Conservation (phyloP, 2,113 vertebrate species). For the Halcyon malimbica region DNA sequence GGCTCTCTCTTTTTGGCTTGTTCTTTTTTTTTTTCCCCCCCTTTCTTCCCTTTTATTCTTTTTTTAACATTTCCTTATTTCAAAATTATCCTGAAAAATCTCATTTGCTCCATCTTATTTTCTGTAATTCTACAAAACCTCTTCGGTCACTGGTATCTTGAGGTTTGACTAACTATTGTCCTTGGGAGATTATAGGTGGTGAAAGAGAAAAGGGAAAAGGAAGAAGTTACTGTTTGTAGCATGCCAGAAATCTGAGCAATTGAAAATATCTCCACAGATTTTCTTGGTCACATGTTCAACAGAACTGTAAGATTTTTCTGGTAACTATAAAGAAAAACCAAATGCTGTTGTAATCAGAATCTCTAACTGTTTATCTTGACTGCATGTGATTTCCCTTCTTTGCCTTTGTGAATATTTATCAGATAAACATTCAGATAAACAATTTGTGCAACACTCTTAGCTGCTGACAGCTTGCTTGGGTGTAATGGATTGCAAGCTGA, state of each 20-base stretch:
- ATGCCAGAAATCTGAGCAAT: neutral
- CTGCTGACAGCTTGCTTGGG: neutral
- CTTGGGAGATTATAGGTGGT: neutral
- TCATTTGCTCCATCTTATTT: constrained; percentile 12
- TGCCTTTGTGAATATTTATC: constrained; percentile 30
- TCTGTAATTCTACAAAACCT: neutral
- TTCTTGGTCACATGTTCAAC: neutral
- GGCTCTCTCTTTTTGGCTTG: neutral
- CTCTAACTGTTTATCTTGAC: neutral
- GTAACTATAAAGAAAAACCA: constrained; percentile 19
- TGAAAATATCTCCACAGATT: constrained; percentile 40
- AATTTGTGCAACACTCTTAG: neutral
- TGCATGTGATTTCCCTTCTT: neutral
- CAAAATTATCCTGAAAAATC: neutral
- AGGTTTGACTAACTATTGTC: neutral
- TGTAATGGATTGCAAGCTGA: neutral
- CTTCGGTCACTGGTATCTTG: neutral
- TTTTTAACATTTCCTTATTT: neutral
- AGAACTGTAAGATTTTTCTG: neutral
- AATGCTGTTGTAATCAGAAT: neutral
- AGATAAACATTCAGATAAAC: constrained; percentile 12
- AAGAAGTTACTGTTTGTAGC: constrained; percentile 29
- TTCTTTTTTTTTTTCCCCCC: neutral
- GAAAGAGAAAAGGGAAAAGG: neutral
- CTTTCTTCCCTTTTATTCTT: neutral